Base-by-base conservation (phyloP, 2,888 invertebrate species). In the Cheiracanthium punctorium region DNA sequence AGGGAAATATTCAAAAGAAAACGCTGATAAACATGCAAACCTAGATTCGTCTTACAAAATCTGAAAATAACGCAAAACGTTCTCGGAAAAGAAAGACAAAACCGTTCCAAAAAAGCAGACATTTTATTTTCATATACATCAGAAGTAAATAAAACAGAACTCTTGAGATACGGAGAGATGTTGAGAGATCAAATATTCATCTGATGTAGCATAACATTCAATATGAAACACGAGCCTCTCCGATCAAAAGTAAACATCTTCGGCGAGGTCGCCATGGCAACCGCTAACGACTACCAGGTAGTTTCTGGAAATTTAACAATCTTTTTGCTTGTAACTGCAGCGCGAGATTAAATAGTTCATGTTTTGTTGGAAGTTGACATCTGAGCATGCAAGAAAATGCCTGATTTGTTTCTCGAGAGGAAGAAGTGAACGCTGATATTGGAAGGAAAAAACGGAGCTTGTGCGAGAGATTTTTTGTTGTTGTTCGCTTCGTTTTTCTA, bases 291-390 rank as follows among this genome's bases (percentile, higher is more conserved):
- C 74, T 81, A 30, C 37, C 28, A 29, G 70, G 58, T 70, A 30
- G 58, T 52, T 33, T 52, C n/a, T 74, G 67, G 24, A 58, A 58
- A 81, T 74, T 65, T 37, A 52, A 33, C 48, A 81, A 67, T 67
- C 48, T 81, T 65, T 64, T 81, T 81, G 48, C 48, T 74, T 74
- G 67, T 29, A 0, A 5, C 24, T 8, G 29, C 33, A 37, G 67
- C n/a, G n/a, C n/a, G 33, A 74, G 69, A 74, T 32, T 52, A 81
- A 81, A 81, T 81, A 74, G 81, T 81, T 74, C 81, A 70, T 80
- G 80, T 80, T 80, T 80, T 81, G 81, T 81, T 81, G 64, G n/a
- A 52, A 72, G 14, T 37, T 81, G 48, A 33, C 70, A 33, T 74
- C 65, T 73, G 81, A 81, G 69, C 81, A 52, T 67, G 67, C 58